A percentile compares a stretch with the other conserved stretches of the same genome.
Conservation (phyloP, 2,888 invertebrate genomes). For the Megastigmus dorsalis region DNA sequence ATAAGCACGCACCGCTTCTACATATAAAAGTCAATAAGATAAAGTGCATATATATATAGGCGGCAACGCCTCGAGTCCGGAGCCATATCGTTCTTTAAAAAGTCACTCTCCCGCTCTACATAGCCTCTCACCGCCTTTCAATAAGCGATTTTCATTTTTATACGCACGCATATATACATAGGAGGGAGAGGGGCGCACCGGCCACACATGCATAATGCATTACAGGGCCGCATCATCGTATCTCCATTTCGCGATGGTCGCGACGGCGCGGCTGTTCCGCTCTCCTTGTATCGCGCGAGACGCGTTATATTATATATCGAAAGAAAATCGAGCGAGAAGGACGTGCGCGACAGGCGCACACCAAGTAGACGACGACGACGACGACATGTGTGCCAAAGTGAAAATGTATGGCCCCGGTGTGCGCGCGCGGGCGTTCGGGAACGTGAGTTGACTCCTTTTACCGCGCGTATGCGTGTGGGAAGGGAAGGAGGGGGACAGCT, state of each 20-base stretch:
- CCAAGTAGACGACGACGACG: slow-evolving; percentile 66
- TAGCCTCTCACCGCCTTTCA: slow-evolving; percentile 55
- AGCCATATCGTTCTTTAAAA: slow-evolving; percentile 27
- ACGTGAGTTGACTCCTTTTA: slow-evolving; percentile 67
- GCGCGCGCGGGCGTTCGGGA: no score
- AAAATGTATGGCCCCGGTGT: slow-evolving; percentile 72
- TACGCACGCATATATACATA: not conserved
- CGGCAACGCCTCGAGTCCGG: not conserved
- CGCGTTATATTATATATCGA: no score
- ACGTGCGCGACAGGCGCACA: slow-evolving; percentile 25
- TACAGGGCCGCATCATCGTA: slow-evolving; percentile 73
- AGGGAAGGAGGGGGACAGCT: slow-evolving; percentile 43
- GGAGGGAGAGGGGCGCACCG: not conserved
- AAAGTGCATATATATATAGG: not conserved
- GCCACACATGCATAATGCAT: slow-evolving; percentile 69
- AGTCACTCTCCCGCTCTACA: not conserved
- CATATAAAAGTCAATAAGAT: slow-evolving; percentile 27
- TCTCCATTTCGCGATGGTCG: slow-evolving; percentile 67
- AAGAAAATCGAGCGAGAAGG: no score
- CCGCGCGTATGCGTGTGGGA: no score
- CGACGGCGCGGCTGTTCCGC: not conserved
- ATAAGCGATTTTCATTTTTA: slow-evolving; percentile 62
- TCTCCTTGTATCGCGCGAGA: slow-evolving; percentile 30
- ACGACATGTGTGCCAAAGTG: slow-evolving; percentile 74
- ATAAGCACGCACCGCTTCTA: not conserved